A percentile compares a stretch with the other conserved stretches of the same genome.
phyloP scores from a whole-genome alignment of 2,113 vertebrate species.

The Beaufortia kweichowensis region DNA sequence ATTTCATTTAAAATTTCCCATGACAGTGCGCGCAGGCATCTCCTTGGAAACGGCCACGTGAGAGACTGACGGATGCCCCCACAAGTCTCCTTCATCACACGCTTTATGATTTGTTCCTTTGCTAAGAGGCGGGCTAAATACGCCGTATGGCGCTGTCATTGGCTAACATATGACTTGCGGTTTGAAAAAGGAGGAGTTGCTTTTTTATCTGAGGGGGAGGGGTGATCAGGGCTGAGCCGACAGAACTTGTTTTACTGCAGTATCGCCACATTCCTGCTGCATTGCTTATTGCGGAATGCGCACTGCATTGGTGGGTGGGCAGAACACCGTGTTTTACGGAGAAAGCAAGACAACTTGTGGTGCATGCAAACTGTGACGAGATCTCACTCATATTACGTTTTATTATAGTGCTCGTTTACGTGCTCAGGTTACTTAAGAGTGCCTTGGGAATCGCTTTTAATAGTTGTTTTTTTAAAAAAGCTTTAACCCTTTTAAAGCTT shows the following conservation, averaged over 20 bases:
- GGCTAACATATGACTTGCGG: constrained; percentile 34
- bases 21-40: background rate
- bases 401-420: constrained; percentile 13
- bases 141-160: constrained; percentile 38
- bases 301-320: constrained; percentile 64
- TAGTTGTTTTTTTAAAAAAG: background rate
- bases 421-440: background rate
- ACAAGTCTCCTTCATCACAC: background rate
- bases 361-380: constrained; percentile 51
- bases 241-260: constrained; percentile 71
- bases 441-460: background rate
- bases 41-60: constrained; percentile 4
- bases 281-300: constrained; percentile 75
- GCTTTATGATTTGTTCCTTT: background rate
- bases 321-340: constrained; percentile 55
- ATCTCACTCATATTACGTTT: constrained; percentile 37
- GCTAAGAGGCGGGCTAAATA: background rate
- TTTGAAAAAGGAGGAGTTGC: constrained; percentile 16
- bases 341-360: constrained; percentile 25
- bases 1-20: background rate
- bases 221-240: background rate
- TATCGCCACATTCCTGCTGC: constrained; percentile 72
- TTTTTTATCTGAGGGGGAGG: background rate
- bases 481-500: background rate
- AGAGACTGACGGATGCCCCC: background rate